Evolutionary conservation across 30 jellyfish, hydroid and myxozoan genomes (phyloP), one percentile per base, ranked within the genome.

Genomic region (Aurelia coerulea): DNA sequence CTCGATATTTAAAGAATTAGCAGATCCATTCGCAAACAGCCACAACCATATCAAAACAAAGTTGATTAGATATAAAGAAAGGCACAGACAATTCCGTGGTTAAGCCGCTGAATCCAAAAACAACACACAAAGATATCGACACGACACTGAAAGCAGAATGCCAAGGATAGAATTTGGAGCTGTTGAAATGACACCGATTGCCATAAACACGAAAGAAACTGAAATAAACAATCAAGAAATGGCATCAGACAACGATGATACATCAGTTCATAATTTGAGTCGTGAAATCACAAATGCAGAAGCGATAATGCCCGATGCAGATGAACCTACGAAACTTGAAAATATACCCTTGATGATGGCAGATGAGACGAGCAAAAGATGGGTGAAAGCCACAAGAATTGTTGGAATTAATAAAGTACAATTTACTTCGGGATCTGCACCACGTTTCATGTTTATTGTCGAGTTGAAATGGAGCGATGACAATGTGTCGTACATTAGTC

Each of bases 401-500:
- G 29, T 84, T 1, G 93, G 87, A 11, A 84, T 84, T 0, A 73
- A 74, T 2, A 84, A 84, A 51, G n/a, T 19, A 4, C 93, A 84
- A 62, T 49, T 73, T 4, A 84, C 81, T 42, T 19, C 83, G 4
- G 78, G 93, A 13, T 59, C 93, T 2, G 46, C 93, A 1, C 87
- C 93, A 32, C 90, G 96, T 5, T 87, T 49, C 59, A 87, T 77
- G 91, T 87, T 75, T 66, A 79, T 87, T 18, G 74, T 60, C 8
- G 76, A 87, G 49, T 9, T 87, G 59, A 59, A 68, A 64, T 87
- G 96, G 96, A 33, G 62, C 5, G 86, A 87, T 32, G 87, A 81
- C 1, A 17, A 62, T 35, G 35, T 49, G 76, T 31, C 90, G 13
- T 79, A 32, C 46, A 62, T 87, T 5, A 65, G 76, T 46, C 29